Evolutionary conservation across 2,113 vertebrate species (phyloP).

Genomic region (Mohoua ochrocephala): DNA sequence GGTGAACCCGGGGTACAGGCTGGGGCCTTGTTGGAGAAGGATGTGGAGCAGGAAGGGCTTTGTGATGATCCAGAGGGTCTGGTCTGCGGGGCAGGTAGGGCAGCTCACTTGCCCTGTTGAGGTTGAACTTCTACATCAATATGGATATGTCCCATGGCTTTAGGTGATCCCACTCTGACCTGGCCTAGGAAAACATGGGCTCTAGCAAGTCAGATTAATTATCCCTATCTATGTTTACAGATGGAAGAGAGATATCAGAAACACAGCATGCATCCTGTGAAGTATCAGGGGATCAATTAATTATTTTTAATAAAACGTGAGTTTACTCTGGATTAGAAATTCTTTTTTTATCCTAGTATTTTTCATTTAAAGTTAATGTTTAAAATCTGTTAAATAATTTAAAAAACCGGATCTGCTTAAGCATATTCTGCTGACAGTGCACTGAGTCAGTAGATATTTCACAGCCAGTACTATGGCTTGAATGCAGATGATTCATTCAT

Average conservation of each 20-base stretch:
- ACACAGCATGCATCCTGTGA: neutral
- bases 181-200: neutral
- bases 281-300: neutral
- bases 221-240: neutral
- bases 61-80: neutral
- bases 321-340: neutral
- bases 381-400: conserved; percentile 27
- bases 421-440: conserved; percentile 24
- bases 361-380: neutral
- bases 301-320: conserved; percentile 16
- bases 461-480: neutral
- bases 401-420: neutral
- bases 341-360: neutral
- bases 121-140: neutral
- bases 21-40: neutral
- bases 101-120: neutral
- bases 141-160: neutral
- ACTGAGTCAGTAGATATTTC: conserved; percentile 35
- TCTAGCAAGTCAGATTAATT: neutral
- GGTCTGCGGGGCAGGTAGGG: neutral
- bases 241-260: neutral
- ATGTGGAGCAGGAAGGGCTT: neutral
- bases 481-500: conserved; percentile 55
- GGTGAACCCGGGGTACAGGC: rapidly evolving
- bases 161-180: neutral